Evolutionary conservation across 2,797 vertebrate genomes (phyloP).

Genomic region (Pangasius djambal): DNA sequence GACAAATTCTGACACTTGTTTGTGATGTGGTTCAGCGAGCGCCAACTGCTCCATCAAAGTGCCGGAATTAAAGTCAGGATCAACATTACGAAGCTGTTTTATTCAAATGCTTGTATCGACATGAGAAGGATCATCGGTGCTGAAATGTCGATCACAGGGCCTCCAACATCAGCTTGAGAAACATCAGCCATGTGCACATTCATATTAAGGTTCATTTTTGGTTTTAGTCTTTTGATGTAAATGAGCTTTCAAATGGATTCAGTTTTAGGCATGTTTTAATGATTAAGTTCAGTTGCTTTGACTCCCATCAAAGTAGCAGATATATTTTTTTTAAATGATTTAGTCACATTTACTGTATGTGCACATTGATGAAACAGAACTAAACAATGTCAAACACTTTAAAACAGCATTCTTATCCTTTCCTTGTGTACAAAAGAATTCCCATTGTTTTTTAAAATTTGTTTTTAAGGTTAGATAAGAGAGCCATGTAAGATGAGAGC

Average conservation of each 20-base stretch:
- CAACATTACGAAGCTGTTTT: constrained; percentile 12
- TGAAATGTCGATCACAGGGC: not conserved
- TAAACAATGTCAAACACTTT: not conserved
- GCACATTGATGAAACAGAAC: not conserved
- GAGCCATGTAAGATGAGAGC: not conserved
- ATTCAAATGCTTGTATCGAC: not conserved
- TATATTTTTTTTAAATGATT: not conserved
- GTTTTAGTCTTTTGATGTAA: not conserved
- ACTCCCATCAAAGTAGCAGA: not conserved
- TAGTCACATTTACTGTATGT: not conserved
- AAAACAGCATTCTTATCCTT: not conserved
- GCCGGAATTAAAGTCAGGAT: constrained; percentile 32
- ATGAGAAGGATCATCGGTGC: not conserved
- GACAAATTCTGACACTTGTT: constrained; percentile 78
- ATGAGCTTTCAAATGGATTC: not conserved
- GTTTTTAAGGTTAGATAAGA: not conserved
- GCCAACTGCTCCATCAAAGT: constrained; percentile 56
- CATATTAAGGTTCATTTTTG: not conserved
- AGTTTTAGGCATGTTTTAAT: not conserved
- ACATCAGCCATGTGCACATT: not conserved
- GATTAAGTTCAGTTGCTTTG: not conserved
- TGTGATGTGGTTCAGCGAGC: constrained; percentile 64
- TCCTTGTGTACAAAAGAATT: not conserved
- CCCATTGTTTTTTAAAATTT: too few species aligned
- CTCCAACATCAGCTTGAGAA: not conserved